A percentile compares a stretch with the other conserved stretches of the same genome.
These are phyloP conservation scores for Hippopotamus amphibius DNA, from an alignment of 2,113 vertebrate genomes.

Conservation along the genomic window DNA sequence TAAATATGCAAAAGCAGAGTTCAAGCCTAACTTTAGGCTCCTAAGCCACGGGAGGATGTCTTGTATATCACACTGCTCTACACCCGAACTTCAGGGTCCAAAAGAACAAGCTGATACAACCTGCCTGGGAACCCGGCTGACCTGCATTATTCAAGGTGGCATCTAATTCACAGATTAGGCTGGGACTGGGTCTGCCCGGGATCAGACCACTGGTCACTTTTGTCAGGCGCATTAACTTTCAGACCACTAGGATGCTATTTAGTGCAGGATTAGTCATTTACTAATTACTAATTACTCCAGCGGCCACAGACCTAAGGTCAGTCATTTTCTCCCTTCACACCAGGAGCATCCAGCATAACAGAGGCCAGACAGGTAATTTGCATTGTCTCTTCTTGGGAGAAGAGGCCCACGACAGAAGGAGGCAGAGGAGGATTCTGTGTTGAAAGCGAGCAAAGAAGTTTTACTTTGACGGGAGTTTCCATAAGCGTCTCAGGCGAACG, in stretches of 20 bases:
- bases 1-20: not conserved
- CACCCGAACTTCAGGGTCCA: not conserved
- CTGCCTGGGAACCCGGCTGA: not conserved
- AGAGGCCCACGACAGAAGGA: not conserved
- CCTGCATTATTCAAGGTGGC: not conserved
- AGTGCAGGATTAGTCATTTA: slow-evolving; percentile 68
- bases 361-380: slow-evolving; percentile 66
- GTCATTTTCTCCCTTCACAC: not conserved
- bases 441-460: not conserved
- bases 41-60: not conserved
- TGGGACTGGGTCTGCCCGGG: not conserved
- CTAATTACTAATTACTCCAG: slow-evolving; percentile 75
- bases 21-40: not conserved
- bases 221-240: slow-evolving; percentile 61
- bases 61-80: not conserved
- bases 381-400: slow-evolving; percentile 38
- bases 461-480: not conserved
- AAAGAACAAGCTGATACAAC: not conserved
- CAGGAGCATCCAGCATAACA: slow-evolving; percentile 2
- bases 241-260: slow-evolving; percentile 46
- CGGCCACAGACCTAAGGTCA: slow-evolving; percentile 67
- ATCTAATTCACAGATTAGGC: not conserved
- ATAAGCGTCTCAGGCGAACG: not conserved
- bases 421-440: not conserved
- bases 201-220: slow-evolving; percentile 46